Evolutionary conservation across 2,888 invertebrate genomes (phyloP).

Genomic region (Vesta saturnalis): DNA sequence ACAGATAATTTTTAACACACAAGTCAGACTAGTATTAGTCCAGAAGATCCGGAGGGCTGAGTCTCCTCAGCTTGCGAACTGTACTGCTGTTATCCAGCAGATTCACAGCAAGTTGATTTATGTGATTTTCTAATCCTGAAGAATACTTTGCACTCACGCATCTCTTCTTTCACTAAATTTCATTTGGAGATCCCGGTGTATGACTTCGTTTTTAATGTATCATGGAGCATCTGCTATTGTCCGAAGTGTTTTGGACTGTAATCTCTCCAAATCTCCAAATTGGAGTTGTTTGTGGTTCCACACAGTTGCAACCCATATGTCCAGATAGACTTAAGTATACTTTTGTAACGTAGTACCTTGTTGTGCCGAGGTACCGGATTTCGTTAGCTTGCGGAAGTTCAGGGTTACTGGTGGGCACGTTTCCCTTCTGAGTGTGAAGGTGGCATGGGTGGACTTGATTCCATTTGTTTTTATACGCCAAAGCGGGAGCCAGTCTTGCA

Average conservation of each 20-base stretch:
- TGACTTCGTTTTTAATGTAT: neutral
- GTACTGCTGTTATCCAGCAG: neutral
- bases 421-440: slow-evolving; percentile 39
- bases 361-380: slow-evolving; percentile 25
- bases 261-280: neutral
- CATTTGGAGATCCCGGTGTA: neutral
- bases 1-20: too few relatives aligned
- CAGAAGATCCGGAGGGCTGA: too few relatives aligned
- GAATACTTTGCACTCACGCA: neutral
- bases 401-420: slow-evolving; percentile 36
- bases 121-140: too few relatives aligned
- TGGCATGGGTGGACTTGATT: slow-evolving; percentile 42
- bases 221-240: neutral
- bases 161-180: neutral
- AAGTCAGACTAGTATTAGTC: neutral
- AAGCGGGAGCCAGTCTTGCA: slow-evolving; percentile 38
- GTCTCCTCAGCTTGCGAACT: too few relatives aligned
- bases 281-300: neutral
- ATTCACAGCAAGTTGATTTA: neutral
- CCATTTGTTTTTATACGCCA: slow-evolving; percentile 43
- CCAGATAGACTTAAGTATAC: neutral
- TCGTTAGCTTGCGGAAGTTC: slow-evolving; percentile 28
- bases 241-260: neutral
- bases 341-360: neutral
- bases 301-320: too few relatives aligned